Base-by-base conservation (phyloP, 2,113 vertebrate species). In the Corythoichthys haematopterus region DNA sequence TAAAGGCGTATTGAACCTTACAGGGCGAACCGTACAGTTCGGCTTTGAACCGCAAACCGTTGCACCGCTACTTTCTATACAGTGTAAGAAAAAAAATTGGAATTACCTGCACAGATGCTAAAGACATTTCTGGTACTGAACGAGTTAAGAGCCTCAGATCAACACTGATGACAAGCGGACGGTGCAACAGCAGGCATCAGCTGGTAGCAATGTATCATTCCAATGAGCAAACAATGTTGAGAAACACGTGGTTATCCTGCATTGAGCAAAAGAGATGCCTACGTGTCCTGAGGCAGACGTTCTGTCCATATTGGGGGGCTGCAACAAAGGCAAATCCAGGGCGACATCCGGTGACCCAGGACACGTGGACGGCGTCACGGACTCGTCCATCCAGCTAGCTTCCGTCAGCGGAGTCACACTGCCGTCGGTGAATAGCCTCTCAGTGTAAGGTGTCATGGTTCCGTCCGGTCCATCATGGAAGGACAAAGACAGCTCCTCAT, bases 251-350 rank as follows among this genome's bases (percentile, higher is more conserved):
- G n/a, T 16, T 2, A n/a, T 61, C n/a, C 51, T 7, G 20, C 45
- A 75, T 62, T n/a, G 65, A 38, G 57, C 79, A 74, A 67, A 6
- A 40, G 14, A 4, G 57, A 72, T 53, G 78, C 93, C 46, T 98
- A 97, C 97, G 88, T 98, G 97, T 92, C 95, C 92, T 15, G 96
- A 95, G 0, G 96, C 94, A 73, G 96, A 99, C 82, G 98, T 92
- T 84, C 94, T 85, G 85, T 96, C 93, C 60, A 89, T 69, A 50
- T 75, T 77, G 64, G 92, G 85, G 0, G 87, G 78, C 73, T 92
- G 91, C 67, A 90, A 48, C 76, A 85, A 77, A 52, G 88, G 88
- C 65, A 93, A 80, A 73, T 92, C 91, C 68, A 92, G 79, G 62
- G 79, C 82, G 0, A 61, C 79, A 10, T 79, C 90, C 35, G 84